These are phyloP conservation scores for Drosophila gunungcola DNA, from an alignment of 1,140 invertebrate species.

Conservation along the genomic window DNA sequence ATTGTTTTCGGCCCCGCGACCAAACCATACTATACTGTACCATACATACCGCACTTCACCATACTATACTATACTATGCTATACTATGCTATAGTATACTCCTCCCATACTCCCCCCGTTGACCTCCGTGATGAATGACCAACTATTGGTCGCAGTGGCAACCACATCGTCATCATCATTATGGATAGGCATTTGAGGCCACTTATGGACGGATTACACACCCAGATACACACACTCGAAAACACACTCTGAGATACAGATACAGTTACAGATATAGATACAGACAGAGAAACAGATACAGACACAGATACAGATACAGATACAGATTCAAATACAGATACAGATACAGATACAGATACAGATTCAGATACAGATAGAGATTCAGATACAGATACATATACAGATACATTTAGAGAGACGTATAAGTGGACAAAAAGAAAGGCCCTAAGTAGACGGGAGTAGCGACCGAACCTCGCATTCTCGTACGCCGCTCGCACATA, in stretches of 20 bases:
- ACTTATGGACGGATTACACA: constrained; percentile 72
- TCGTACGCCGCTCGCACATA: constrained; percentile 11
- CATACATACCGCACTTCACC: not conserved
- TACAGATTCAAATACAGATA: not conserved
- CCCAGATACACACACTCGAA: constrained; percentile 3
- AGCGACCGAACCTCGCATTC: constrained; percentile 4
- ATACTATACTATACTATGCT: not conserved
- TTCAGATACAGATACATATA: not conserved
- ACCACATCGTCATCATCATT: constrained; percentile 52
- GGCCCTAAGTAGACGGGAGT: constrained; percentile 19
- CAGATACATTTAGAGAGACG: not conserved
- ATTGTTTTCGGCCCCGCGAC: constrained; percentile 37
- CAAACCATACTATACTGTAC: not conserved
- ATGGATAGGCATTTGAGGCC: constrained; percentile 61
- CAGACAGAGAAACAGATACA: constrained; percentile 5
- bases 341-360: not conserved
- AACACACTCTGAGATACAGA: constrained; percentile 3
- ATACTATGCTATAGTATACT: not conserved
- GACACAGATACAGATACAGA: not conserved
- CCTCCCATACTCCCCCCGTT: not conserved
- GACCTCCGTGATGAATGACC: constrained; percentile 41
- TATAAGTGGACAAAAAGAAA: constrained; percentile 6
- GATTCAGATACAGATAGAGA: constrained; percentile 6
- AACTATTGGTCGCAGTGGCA: constrained; percentile 56
- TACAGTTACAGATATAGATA: not conserved